Evolutionary conservation across 2,888 invertebrate species (phyloP).

Genomic region (Argynnis bischoffii): DNA sequence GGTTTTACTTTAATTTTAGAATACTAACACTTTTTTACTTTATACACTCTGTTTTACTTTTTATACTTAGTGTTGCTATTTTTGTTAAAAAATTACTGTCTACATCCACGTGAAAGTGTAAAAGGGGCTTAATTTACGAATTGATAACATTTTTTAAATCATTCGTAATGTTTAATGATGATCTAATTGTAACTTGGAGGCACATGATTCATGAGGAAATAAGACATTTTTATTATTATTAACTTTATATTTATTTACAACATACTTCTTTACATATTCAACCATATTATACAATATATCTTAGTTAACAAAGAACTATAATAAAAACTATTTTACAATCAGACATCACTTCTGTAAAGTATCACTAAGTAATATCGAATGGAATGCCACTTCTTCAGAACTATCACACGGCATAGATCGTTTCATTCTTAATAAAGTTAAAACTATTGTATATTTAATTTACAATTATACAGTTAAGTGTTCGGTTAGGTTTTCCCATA

Average conservation of each 20-base stretch:
- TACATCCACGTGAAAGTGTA: no score
- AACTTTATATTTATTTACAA: constrained; percentile 81
- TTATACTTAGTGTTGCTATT: no score
- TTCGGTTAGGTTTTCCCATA: background rate
- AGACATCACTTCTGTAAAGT: constrained; percentile 69
- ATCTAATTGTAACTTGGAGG: no score
- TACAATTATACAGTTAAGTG: constrained; percentile 23
- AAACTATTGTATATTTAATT: constrained; percentile 13
- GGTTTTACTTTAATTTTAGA: no score
- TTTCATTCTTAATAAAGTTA: constrained; percentile 43
- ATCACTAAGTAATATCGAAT: constrained; percentile 65
- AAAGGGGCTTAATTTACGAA: no score
- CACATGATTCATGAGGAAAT: background rate
- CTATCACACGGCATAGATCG: constrained; percentile 70
- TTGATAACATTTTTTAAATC: no score
- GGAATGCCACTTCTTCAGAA: constrained; percentile 63
- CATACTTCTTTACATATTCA: constrained; percentile 79
- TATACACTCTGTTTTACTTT: no score
- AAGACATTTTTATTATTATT: constrained; percentile 50
- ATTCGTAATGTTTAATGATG: no score
- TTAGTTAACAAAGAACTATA: constrained; percentile 71
- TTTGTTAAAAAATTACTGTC: no score
- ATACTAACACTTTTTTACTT: no score
- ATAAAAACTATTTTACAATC: constrained; percentile 77
- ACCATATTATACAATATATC: constrained; percentile 81